Conservation (phyloP, 2,888 invertebrate species). For the Eupithecia subfuscata region DNA sequence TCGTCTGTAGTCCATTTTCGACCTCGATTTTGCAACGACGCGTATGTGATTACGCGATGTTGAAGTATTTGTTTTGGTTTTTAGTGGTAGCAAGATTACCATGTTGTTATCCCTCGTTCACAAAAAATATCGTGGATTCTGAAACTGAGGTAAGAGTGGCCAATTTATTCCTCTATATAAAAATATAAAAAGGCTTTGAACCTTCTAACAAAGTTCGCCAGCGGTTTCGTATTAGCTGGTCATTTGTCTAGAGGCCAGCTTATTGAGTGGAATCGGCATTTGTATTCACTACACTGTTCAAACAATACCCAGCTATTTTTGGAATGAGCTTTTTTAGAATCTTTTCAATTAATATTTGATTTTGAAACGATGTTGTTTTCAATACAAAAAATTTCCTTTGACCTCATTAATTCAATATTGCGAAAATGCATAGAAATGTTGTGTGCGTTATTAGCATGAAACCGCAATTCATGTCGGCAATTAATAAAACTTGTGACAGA, state of each 20-base stretch:
- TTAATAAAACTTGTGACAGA: not conserved
- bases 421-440: not conserved
- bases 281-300: conserved; percentile 22
- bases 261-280: conserved; percentile 8
- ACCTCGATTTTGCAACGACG: too few relatives aligned
- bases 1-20: too few relatives aligned
- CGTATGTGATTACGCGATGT: too few relatives aligned
- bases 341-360: not conserved
- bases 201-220: not conserved
- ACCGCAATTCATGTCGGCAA: not conserved
- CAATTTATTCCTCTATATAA: too few relatives aligned
- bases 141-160: too few relatives aligned
- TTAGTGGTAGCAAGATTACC: too few relatives aligned
- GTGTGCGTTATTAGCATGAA: not conserved
- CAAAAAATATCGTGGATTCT: too few relatives aligned
- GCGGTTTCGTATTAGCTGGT: not conserved
- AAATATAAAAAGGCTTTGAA: too few relatives aligned
- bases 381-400: not conserved
- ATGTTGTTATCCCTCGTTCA: too few relatives aligned
- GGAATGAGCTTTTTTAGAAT: conserved; percentile 4
- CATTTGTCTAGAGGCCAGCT: not conserved
- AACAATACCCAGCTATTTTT: conserved; percentile 19
- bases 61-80: too few relatives aligned
- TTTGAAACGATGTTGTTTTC: conserved; percentile 3
- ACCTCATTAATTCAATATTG: not conserved